Evolutionary conservation across 2,113 vertebrate genomes (phyloP), one percentile per base, ranked within the genome.

Genomic region (Cottus gobio): DNA sequence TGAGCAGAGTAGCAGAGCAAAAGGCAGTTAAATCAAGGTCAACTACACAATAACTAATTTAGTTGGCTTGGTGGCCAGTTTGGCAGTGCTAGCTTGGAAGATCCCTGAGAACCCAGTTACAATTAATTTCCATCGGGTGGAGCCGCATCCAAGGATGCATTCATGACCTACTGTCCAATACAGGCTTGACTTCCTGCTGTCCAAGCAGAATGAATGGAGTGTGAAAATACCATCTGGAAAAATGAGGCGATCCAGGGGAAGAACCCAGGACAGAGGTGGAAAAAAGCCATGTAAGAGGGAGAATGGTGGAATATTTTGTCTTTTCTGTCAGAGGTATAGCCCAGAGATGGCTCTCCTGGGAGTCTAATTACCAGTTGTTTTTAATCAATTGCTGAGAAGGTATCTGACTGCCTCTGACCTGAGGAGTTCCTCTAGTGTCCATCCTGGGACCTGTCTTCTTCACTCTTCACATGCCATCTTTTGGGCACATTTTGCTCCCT

Each of bases 171-270:
- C 77, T 36, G 84, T 85, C 83, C 81, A 75, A 57, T 54, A 56
- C 68, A 85, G 72, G 80, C 67, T 75, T 62, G 57, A 80, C 83
- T 85, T 89, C 86, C 79, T 90, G 83, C 81, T 63, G 64, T 88
- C 82, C 74, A 76, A 79, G 66, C 63, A 75, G 18, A 81, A 84
- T 83, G 78, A 79, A 89, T 74, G 54, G 79, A 75, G 85, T 85
- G 87, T 86, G 71, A 90, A 91, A 87, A 76, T 69, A 70, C 34
- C 84, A 89, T 91, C 88, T 90, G 92, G 89, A 88, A 91, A 91
- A 91, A 72, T 76, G 68, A 66, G 22, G 60, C 79, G 75, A 80
- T 87, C 79, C 82, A 83, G 69, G 60, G 77, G 70, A 69, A 46
- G 28, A 0, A 65, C n/a, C 62, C 79, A 57, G 68, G 60, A 65